Percentiles rank a stretch among this genome's conserved stretches.
Conservation (phyloP, 1,140 invertebrate genomes). For the Ceratina japonica region DNA sequence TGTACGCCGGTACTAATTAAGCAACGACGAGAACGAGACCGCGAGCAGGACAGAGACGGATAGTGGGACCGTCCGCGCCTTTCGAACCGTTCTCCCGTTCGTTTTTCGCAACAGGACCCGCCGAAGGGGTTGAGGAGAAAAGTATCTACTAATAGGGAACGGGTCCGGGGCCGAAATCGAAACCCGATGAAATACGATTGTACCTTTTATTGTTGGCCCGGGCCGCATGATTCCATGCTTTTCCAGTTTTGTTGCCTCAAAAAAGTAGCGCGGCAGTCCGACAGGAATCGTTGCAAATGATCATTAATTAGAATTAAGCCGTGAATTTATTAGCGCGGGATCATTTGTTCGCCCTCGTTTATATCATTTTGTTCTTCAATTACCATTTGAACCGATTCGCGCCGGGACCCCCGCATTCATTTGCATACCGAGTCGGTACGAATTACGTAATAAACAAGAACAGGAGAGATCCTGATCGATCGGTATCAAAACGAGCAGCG, state of each 20-base stretch:
- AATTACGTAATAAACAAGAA: too few relatives aligned
- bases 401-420: not conserved
- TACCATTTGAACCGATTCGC: not conserved
- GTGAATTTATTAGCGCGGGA: too few relatives aligned
- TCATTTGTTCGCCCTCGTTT: too few relatives aligned
- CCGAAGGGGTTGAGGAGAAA: not conserved
- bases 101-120: not conserved
- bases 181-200: constrained; percentile 16
- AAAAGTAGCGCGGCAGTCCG: too few relatives aligned
- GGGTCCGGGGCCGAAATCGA: constrained; percentile 39
- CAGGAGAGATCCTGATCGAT: too few relatives aligned
- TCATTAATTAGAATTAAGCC: too few relatives aligned
- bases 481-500: too few relatives aligned
- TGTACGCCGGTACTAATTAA: constrained; percentile 67
- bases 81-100: constrained; percentile 4
- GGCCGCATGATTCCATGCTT: not conserved
- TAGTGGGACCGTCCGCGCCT: not conserved
- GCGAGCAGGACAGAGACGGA: not conserved
- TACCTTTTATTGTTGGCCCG: not conserved
- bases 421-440: too few relatives aligned
- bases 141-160: not conserved
- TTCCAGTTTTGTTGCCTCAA: too few relatives aligned
- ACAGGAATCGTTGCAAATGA: too few relatives aligned
- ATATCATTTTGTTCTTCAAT: too few relatives aligned
- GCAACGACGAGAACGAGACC: constrained; percentile 52